Conservation (phyloP, 2,888 invertebrate genomes). For the Schizotus pectinicornis region DNA sequence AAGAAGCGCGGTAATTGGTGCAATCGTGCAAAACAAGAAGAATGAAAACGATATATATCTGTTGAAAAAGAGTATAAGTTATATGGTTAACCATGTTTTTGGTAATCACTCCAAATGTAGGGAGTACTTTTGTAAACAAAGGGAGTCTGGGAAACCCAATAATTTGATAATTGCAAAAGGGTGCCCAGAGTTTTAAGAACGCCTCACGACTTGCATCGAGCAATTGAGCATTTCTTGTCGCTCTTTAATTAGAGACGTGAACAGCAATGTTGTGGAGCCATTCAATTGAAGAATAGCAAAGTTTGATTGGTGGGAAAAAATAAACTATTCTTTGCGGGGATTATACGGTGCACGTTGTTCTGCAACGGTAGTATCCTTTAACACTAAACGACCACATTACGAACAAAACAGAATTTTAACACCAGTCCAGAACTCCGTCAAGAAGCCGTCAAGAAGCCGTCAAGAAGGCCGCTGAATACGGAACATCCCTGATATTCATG, state of each 20-base stretch:
- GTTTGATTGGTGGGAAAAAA: background rate
- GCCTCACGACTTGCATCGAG: background rate
- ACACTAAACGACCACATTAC: no score
- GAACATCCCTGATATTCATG: no score
- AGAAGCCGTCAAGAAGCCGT: no score
- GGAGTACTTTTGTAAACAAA: constrained; percentile 24
- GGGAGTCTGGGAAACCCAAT: background rate
- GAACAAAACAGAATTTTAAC: no score
- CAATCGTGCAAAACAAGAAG: constrained; percentile 5
- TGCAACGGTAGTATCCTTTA: no score
- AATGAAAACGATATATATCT: background rate
- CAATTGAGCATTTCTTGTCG: background rate
- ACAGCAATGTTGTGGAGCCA: constrained; percentile 2
- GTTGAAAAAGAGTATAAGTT: no score
- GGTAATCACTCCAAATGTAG: constrained; percentile 28
- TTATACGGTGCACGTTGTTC: no score
- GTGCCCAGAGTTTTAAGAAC: no score
- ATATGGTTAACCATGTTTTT: constrained; percentile 28
- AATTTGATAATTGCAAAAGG: no score
- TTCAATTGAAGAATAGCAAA: background rate
- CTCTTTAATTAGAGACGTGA: background rate
- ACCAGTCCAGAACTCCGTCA: no score
- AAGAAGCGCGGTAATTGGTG: constrained; percentile 19
- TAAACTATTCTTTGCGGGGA: no score
- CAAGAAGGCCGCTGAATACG: no score